These are phyloP conservation scores for Marcusenius ussheri DNA, from an alignment of 2,113 vertebrate genomes.

Conservation along the genomic window DNA sequence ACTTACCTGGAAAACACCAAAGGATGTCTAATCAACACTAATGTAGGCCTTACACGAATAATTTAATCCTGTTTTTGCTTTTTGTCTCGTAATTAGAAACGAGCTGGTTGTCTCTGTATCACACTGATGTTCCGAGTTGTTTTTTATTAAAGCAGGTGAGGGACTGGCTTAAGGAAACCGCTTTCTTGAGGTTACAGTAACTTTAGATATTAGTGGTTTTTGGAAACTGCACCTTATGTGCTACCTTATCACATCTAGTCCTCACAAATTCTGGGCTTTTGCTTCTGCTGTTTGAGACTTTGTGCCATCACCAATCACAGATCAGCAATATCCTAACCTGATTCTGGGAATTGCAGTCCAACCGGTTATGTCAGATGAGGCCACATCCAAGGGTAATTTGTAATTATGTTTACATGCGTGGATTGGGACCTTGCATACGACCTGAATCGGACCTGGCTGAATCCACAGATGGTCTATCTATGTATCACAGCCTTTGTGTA, in stretches of 20 bases:
- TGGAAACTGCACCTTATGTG: background rate
- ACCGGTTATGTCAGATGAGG: background rate
- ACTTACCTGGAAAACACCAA: background rate
- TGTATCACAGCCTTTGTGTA: background rate
- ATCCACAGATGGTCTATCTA: background rate
- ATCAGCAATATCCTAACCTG: background rate
- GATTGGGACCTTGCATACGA: background rate
- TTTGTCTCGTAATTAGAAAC: background rate
- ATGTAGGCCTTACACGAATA: background rate
- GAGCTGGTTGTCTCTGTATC: background rate
- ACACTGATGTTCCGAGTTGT: background rate
- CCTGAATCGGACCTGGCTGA: background rate
- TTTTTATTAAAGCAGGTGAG: background rate
- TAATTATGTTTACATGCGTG: background rate
- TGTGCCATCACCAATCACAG: background rate
- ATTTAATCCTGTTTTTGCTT: background rate
- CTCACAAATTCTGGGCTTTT: background rate
- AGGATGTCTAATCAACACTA: slow-evolving; percentile 6
- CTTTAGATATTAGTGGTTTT: background rate
- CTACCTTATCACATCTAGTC: background rate
- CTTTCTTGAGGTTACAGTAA: background rate
- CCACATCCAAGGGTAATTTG: background rate
- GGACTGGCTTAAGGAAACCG: background rate
- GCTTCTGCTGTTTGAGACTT: background rate
- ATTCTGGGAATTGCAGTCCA: background rate